Evolutionary conservation across 2,888 invertebrate genomes (phyloP), one percentile per base, ranked within the genome.

Genomic region (Spodoptera picta): DNA sequence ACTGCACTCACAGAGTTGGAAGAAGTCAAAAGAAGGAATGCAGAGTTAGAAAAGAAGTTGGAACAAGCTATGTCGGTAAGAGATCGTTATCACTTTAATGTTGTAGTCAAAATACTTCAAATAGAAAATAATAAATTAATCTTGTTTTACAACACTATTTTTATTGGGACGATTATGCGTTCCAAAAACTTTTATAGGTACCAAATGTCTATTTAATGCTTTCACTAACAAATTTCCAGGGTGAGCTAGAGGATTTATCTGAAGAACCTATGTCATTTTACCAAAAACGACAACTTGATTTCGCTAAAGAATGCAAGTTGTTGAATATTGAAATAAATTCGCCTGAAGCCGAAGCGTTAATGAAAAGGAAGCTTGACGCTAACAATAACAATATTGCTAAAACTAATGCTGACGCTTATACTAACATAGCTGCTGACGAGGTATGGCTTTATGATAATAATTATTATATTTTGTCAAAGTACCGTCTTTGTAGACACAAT

Each of bases 21-120:
- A 84, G 98, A 98, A 84, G 95, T 97, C 67, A 97, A 96, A 87
- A 96, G 97, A 83, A 96, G 96, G 89, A 97, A 98, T 81, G 95
- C 96, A 56, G 95, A 96, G 81, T 89, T 98, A 69, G 98, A 98
- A 86, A 97, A 96, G 88, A 97, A 96, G 92, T 88, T 97, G 77
- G 96, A 96, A 85, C 96, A 96, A 81, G 95, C 96, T 52, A 85
- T 96, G 85, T 93, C 95, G 92, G 96, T 96, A 89, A 89, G 61
- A 43, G 7, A 49, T 4, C 31, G 36, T 14, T 48, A 42, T 48
- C n/a, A 42, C n/a, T 24, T 4, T 0, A 4, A 9, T 27, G 27
- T 4, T 27, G 27, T 0, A 3, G 27, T 27, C 27, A 27, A 27
- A 27, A 27, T 27, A 27, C 27, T 27, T 27, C 3, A 14, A 19